Base-by-base conservation (phyloP, 2,888 invertebrate species). In the Nomada flava region DNA sequence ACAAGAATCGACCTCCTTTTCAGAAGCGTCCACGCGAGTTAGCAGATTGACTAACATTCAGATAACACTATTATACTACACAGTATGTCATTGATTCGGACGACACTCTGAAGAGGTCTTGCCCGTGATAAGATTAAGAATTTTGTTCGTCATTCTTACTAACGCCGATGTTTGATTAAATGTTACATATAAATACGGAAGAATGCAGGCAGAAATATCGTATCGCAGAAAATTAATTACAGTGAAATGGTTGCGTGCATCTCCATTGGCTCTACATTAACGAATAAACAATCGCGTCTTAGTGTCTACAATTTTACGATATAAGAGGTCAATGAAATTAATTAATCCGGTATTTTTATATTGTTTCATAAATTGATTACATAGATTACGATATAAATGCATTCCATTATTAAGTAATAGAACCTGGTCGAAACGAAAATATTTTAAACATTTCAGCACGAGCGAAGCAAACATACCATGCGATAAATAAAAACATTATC, bases 101-200 rank as follows among this genome's bases (percentile, higher is more conserved):
- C 67, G 62, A 68, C 81, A 10, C 23, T 60, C 50, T 65, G 57
- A 86, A 64, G 63, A 59, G 78, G 60, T 20, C 50, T 50, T 26
- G 47, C 55, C n/a, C 10, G 50, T 36, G 88, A 88, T 88, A 88
- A 88, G 85, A 88, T 88, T 86, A 88, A 47, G 63, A 75, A 73
- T 73, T 72, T 76, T 44, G 59, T 71, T 15, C 63, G 71, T 42
- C 72, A 20, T 36, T 20, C 13, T 15, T 69, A 7, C 42, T 9
- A 44, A 13, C n/a, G 64, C n/a, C 36, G 62, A 79, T 68, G 53
- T 68, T 72, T 55, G 50, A 65, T 69, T 57, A 53, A 29, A n/a
- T 15, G 23, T 68, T 47, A n/a, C 4, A 65, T 13, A 55, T 44
- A 63, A 53, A 67, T 50, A 20, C 62, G 47, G 44, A 55, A 20